A percentile compares a stretch with the other conserved stretches of the same genome.
Conservation (phyloP, 2,888 invertebrate species). For the Linnaemya tessellans region DNA sequence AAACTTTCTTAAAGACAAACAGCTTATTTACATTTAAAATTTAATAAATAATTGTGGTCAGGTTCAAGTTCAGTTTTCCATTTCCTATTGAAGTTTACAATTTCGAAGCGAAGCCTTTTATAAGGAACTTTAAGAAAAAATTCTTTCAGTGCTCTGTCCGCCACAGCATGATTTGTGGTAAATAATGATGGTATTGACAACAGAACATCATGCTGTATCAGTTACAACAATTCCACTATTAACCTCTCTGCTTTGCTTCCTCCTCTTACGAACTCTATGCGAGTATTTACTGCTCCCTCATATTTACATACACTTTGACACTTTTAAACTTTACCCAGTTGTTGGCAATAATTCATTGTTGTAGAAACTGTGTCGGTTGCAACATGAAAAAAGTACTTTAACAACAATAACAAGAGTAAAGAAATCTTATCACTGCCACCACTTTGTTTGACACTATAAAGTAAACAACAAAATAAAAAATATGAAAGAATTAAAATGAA, state of each 20-base stretch:
- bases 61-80: not conserved
- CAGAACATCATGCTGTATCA: slow-evolving; percentile 50
- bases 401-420: slow-evolving; percentile 29
- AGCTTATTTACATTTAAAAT: too few relatives aligned
- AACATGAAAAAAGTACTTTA: slow-evolving; percentile 16
- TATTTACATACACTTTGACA: slow-evolving; percentile 42
- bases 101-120: not conserved
- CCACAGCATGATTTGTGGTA: not conserved
- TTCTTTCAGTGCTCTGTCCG: slow-evolving; percentile 8
- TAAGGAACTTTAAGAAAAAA: not conserved
- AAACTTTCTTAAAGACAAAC: too few relatives aligned
- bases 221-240: slow-evolving; percentile 4
- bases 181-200: slow-evolving; percentile 36
- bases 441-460: slow-evolving; percentile 59
- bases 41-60: too few relatives aligned
- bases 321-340: slow-evolving; percentile 19
- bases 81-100: not conserved
- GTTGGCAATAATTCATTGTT: slow-evolving; percentile 28
- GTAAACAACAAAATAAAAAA: slow-evolving; percentile 1
- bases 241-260: not conserved
- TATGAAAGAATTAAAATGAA: not conserved
- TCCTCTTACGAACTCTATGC: too few relatives aligned
- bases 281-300: not conserved
- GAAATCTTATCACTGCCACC: slow-evolving; percentile 63
- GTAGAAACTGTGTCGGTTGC: slow-evolving; percentile 14